Base-by-base conservation (phyloP, 2,797 vertebrate species). In the Glossophaga mutica region DNA sequence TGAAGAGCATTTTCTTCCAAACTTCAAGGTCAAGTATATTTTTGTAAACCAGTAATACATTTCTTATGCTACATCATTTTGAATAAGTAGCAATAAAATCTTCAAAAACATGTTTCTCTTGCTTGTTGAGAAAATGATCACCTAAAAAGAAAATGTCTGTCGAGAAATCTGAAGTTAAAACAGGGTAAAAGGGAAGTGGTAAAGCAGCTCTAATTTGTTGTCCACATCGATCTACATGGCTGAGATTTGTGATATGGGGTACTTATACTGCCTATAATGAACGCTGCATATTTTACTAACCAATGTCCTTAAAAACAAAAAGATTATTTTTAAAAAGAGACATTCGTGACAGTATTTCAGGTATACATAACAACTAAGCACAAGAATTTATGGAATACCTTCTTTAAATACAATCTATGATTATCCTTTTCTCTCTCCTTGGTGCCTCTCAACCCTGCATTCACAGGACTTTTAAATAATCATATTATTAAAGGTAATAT, bases 21-120 rank as follows among this genome's bases (percentile, higher is more conserved):
- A 96, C 59, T 94, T 83, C 84, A 97, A 97, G 96, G 94, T 95
- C 94, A 96, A 86, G 18, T 34, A 39, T 0, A 0, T 37, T 94
- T 91, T n/a, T 21, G 3, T 71, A 62, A 97, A 90, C 62, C 91
- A 81, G 65, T 94, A 87, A 73, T 86, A 42, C 42, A 32, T 48
- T 90, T 85, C 34, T 90, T 55, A 44, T n/a, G 67, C 39, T 16
- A n/a, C 77, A 92, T 96, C 16, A 48, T 32, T 96, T 94, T 95
- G 87, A 96, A 83, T 97, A 76, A 97, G 42, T 5, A 71, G 48
- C 5, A 91, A 39, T 16, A 91, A 92, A 96, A 55, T 89, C 48
- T 50, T 92, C n/a, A 83, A 73, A 22, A 91, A 22, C 44, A 83
- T 16, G 0, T 42, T 85, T 52, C 2, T 32, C 9, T 65, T 81